phyloP scores from a whole-genome alignment of 30 jellyfish, hydroid and myxozoan species.

The Rhopilema esculentum region DNA sequence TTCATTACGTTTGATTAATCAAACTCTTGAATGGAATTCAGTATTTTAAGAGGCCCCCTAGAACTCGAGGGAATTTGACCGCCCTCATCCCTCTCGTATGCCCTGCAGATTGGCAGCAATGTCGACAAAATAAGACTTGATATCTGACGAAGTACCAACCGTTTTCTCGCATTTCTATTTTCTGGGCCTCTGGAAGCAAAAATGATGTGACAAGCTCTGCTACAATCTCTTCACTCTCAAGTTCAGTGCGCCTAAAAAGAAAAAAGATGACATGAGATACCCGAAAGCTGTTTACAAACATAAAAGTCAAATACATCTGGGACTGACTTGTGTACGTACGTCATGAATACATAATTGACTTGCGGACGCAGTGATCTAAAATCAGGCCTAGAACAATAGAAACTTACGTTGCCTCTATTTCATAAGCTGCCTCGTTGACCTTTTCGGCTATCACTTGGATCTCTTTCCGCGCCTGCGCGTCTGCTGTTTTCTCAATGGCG shows the following conservation, averaged over 20 bases:
- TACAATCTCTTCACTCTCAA: constrained; percentile 94
- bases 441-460: constrained; percentile 87
- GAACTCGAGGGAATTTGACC: too few species aligned
- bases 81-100: too few species aligned
- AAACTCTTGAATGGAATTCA: too few species aligned
- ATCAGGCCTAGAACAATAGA: too few species aligned
- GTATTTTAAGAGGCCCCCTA: too few species aligned
- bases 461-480: constrained; percentile 92
- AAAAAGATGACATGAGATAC: background rate
- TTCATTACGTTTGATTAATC: too few species aligned
- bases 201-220: constrained; percentile 98
- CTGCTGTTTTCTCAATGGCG: constrained; percentile 92
- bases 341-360: too few species aligned
- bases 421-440: constrained; percentile 93
- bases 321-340: too few species aligned
- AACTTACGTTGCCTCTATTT: constrained; percentile 91
- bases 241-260: constrained; percentile 72
- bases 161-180: constrained; percentile 83
- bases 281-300: background rate
- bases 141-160: constrained; percentile 41
- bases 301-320: background rate
- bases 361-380: too few species aligned
- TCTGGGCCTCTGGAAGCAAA: constrained; percentile 95
- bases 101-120: too few species aligned
- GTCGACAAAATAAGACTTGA: background rate